Evolutionary conservation across 2,888 invertebrate genomes (phyloP).

Genomic region (Ptychoptera contaminata): DNA sequence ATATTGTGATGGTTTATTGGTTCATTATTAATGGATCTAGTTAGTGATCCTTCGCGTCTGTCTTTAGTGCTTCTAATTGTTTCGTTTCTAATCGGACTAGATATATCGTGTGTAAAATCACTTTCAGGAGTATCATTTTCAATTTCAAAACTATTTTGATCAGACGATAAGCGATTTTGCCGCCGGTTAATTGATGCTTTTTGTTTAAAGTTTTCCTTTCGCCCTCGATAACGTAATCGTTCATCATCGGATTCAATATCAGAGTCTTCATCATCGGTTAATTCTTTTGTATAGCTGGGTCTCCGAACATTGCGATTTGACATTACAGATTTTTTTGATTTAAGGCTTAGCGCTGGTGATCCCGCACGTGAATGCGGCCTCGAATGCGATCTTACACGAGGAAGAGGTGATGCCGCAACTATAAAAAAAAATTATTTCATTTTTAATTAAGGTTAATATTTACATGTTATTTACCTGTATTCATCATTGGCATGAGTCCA

Average conservation of each 20-base stretch:
- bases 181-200: slow-evolving; percentile 2
- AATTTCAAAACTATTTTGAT: slow-evolving; percentile 9
- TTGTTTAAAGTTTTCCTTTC: slow-evolving; percentile 10
- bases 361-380: slow-evolving; percentile 47
- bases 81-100: not conserved
- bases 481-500: slow-evolving; percentile 33
- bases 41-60: not conserved
- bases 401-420: slow-evolving; percentile 20
- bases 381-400: slow-evolving; percentile 36
- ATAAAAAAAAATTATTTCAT: not conserved
- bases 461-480: slow-evolving; percentile 18
- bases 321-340: slow-evolving; percentile 51
- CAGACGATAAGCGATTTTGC: slow-evolving; percentile 15
- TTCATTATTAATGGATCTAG: not conserved
- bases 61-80: not conserved
- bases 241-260: slow-evolving; percentile 17
- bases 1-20: too few species aligned
- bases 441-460: not conserved
- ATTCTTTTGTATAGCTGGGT: slow-evolving; percentile 31
- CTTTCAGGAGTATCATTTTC: slow-evolving; percentile 1
- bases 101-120: not conserved
- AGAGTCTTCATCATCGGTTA: slow-evolving; percentile 45
- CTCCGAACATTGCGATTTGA: slow-evolving; percentile 35
- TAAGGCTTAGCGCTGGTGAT: slow-evolving; percentile 51
- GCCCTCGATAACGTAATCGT: slow-evolving; percentile 12